phyloP scores from a whole-genome alignment of 2,113 vertebrate species.

The Zootoca vivipara region DNA sequence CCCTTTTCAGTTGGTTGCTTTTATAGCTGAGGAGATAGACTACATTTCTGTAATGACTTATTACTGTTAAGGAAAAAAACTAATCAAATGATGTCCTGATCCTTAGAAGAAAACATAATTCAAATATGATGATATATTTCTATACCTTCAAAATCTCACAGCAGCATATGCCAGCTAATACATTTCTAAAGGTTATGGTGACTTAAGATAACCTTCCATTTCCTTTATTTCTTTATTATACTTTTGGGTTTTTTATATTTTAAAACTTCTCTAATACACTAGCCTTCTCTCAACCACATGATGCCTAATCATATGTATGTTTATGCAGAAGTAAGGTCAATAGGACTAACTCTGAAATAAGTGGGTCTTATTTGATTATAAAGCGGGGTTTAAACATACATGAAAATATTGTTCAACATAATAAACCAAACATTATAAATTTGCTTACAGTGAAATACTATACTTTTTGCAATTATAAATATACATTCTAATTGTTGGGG shows the following conservation, averaged over 20 bases:
- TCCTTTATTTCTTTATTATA: background rate
- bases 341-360: background rate
- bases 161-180: background rate
- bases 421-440: too few species aligned
- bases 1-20: background rate
- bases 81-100: conserved; percentile 3
- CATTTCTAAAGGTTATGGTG: background rate
- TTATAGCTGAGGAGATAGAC: conserved; percentile 27
- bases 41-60: conserved; percentile 20
- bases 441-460: too few species aligned
- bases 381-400: background rate
- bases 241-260: too few species aligned
- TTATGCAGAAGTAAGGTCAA: background rate
- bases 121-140: conserved; percentile 1
- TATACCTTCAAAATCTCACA: background rate
- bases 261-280: background rate
- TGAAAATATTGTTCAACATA: too few species aligned
- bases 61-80: background rate
- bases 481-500: too few species aligned
- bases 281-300: background rate
- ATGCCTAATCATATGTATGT: background rate
- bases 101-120: conserved; percentile 30
- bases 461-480: too few species aligned
- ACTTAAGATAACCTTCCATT: background rate
- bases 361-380: background rate